Percentiles rank a stretch among this genome's conserved stretches.
These are phyloP conservation scores for Montipora capricornis DNA, from an alignment of 64 coral and sea anemone species.

Conservation along the genomic window DNA sequence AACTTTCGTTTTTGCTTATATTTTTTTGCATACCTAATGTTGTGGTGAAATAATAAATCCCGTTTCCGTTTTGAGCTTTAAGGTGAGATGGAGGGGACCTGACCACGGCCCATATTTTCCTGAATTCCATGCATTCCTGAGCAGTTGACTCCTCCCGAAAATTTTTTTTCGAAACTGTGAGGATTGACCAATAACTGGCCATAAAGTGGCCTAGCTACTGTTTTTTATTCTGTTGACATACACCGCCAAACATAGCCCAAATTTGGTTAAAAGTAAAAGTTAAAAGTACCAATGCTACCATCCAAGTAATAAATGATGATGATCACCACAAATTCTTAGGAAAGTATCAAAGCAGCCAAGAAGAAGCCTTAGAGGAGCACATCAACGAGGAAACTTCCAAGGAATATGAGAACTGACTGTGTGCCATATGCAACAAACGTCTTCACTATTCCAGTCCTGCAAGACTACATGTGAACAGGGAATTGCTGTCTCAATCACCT, in stretches of 20 bases:
- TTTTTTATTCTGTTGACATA: neutral
- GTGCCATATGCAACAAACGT: too few relatives aligned
- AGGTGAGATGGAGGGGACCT: neutral
- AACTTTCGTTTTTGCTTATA: neutral
- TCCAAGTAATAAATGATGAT: too few relatives aligned
- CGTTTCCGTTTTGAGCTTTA: neutral
- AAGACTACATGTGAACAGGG: too few relatives aligned
- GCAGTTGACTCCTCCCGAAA: neutral
- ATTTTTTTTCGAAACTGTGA: neutral
- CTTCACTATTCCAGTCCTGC: too few relatives aligned
- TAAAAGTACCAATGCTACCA: too few relatives aligned
- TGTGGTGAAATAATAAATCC: neutral
- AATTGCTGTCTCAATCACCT: too few relatives aligned
- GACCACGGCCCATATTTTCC: neutral
- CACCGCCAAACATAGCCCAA: neutral
- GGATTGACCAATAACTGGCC: neutral
- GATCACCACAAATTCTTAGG: too few relatives aligned
- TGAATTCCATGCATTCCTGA: slow-evolving; percentile 14
- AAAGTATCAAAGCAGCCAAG: too few relatives aligned
- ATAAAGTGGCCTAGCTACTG: neutral
- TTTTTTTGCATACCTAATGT: neutral
- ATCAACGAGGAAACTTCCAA: too few relatives aligned
- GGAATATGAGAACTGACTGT: too few relatives aligned
- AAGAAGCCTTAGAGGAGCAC: too few relatives aligned
- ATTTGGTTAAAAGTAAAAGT: too few relatives aligned